These are phyloP conservation scores for Timema podura DNA, from an alignment of 2,888 invertebrate genomes.

Conservation along the genomic window DNA sequence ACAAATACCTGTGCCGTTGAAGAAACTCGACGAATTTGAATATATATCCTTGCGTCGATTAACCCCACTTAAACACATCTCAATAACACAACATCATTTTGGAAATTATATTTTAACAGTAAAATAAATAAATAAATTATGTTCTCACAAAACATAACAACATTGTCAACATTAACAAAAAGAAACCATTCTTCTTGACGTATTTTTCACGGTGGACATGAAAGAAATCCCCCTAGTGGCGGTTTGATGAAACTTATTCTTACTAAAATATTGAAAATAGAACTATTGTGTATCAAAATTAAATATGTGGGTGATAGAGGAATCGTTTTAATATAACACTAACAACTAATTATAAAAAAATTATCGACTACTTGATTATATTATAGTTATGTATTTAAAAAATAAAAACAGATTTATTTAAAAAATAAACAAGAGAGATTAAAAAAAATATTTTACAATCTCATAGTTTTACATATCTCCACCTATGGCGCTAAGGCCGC, in stretches of 20 bases:
- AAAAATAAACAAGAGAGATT: too few relatives aligned
- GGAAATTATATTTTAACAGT: slow-evolving; percentile 17
- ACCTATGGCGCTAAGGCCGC: too few relatives aligned
- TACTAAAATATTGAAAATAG: too few relatives aligned
- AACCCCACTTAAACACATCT: slow-evolving; percentile 24
- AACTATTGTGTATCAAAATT: too few relatives aligned
- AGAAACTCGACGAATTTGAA: slow-evolving; percentile 13
- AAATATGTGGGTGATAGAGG: too few relatives aligned
- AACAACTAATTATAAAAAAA: too few relatives aligned
- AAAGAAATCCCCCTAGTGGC: slow-evolving; percentile 25
- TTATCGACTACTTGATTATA: too few relatives aligned
- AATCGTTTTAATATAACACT: too few relatives aligned
- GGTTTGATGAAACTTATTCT: slow-evolving; percentile 18
- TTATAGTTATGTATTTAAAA: too few relatives aligned
- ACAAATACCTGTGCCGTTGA: slow-evolving; percentile 24
- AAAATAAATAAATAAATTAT: slow-evolving; percentile 23
- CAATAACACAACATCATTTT: slow-evolving; percentile 23
- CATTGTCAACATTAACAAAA: slow-evolving; percentile 30
- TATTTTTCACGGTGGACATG: slow-evolving; percentile 26
- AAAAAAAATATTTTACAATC: too few relatives aligned
- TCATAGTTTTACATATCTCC: too few relatives aligned
- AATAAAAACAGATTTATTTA: too few relatives aligned
- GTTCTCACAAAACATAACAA: slow-evolving; percentile 25
- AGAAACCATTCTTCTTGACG: slow-evolving; percentile 26
- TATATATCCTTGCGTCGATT: slow-evolving; percentile 18